A percentile compares a stretch with the other conserved stretches of the same genome.
These are phyloP conservation scores for Tragelaphus oryx DNA, from an alignment of 2,797 vertebrate species.

Conservation along the genomic window DNA sequence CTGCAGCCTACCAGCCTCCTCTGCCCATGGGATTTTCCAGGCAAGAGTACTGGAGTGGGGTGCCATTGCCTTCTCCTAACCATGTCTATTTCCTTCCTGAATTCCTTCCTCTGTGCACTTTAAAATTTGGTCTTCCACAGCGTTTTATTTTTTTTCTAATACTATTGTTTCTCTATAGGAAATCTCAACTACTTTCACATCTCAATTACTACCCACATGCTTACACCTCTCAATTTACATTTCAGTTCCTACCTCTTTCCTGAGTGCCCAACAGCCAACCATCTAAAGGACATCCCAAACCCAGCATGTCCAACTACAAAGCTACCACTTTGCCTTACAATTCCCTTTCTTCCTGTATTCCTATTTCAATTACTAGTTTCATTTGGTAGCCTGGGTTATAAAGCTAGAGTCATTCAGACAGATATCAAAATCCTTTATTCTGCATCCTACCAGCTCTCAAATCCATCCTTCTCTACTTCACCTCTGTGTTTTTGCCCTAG, in stretches of 20 bases:
- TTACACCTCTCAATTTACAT: neutral
- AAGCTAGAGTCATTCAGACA: neutral
- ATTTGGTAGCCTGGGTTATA: neutral
- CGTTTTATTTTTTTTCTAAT: neutral
- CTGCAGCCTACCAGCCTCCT: too few species aligned
- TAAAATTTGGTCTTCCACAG: neutral
- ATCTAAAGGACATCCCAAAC: neutral
- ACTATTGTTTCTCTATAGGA: neutral
- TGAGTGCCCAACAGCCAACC: neutral
- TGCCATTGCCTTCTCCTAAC: too few species aligned
- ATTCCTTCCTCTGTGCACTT: neutral
- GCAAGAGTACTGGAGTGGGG: too few species aligned
- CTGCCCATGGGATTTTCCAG: too few species aligned
- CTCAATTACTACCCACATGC: neutral
- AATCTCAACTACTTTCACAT: neutral
- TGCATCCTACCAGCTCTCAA: neutral
- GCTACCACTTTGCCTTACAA: neutral
- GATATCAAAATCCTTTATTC: neutral
- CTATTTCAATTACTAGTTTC: neutral
- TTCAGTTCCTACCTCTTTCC: neutral
- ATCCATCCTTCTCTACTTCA: neutral
- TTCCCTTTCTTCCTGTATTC: neutral
- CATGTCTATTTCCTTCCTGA: neutral
- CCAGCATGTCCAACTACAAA: neutral
- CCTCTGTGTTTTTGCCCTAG: neutral